Conservation (phyloP, 1,140 invertebrate genomes). For the Heliconius eleuchia region DNA sequence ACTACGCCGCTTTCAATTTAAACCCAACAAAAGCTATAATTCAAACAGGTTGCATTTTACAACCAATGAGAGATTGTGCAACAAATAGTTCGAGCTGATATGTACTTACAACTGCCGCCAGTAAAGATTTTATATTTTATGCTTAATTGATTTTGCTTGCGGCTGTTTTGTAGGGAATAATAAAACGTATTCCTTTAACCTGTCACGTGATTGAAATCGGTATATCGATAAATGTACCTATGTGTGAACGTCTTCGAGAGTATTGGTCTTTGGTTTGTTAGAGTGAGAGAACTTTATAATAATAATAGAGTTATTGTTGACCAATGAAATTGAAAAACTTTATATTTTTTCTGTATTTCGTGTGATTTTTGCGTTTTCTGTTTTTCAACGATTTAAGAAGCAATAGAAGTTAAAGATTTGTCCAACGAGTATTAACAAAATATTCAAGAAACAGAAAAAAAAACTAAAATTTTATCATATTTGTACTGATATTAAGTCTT, state of each 20-base stretch:
- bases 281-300: not conserved
- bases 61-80: slow-evolving; percentile 4
- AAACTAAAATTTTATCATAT: too few species aligned
- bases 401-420: too few species aligned
- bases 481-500: not conserved
- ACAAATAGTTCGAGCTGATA: not conserved
- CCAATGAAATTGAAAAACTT: too few species aligned
- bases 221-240: not conserved
- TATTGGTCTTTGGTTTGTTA: not conserved
- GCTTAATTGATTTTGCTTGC: slow-evolving; percentile 9
- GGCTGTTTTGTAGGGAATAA: slow-evolving; percentile 6
- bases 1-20: slow-evolving; percentile 16
- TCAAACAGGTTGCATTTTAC: slow-evolving; percentile 23
- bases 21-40: slow-evolving; percentile 34
- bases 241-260: not conserved
- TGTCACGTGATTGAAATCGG: slow-evolving; percentile 10
- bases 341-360: too few species aligned
- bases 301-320: too few species aligned
- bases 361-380: too few species aligned
- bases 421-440: too few species aligned
- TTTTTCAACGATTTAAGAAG: too few species aligned
- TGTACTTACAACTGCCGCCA: not conserved
- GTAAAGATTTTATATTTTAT: not conserved
- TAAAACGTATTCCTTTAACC: not conserved
- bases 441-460: too few species aligned